Base-by-base conservation (phyloP, 1,140 invertebrate species). In the Penaeus indicus region DNA sequence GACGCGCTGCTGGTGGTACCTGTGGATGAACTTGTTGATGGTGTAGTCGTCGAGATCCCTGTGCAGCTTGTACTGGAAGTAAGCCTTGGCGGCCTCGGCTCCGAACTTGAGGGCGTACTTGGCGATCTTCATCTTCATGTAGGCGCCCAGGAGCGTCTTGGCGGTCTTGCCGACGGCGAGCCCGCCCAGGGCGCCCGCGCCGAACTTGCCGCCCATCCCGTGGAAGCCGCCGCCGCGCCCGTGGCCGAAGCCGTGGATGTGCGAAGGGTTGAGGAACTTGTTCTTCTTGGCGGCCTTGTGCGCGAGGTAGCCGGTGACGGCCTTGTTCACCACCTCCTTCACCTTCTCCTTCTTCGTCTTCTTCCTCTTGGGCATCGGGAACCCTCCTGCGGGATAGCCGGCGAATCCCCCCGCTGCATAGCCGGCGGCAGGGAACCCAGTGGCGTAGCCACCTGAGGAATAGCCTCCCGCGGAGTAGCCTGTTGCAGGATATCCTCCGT, bases 81-180 rank as follows among this genome's bases (percentile, higher is more conserved):
- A 88, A 10, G 81, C 81, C 81, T 88, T 88, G 13, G 86, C 86
- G 19, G 81, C 86, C 22, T 67, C 81, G 8, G 81, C 86, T 3
- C 86, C 86, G 42, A 88, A 88, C 38, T 88, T 88, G 61, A 88
- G 81, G n/a, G 86, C 86, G 22, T 88, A 88, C 60, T 84, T 88
- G 3, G 86, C 86, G 7, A 88, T 88, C 81, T 88, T 27, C 8
- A 88, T 25, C 61, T 88, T 88, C 32, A 88, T 61, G 81, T 88
- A 88, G 7, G 86, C 86, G 2, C 86, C 86, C 18, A 88, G 72
- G 21, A 88, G 27, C 61, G 83, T 88, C 86, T 88, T 88, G 54
- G 64, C 86, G 16, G 47, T 54, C 72, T 88, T 88, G 13, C 27
- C 81, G 21, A 75, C 81, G 16, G 67, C 80, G 32, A 84, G 21